phyloP scores from a whole-genome alignment of 2,888 invertebrate species.

The Folsomia candida region DNA sequence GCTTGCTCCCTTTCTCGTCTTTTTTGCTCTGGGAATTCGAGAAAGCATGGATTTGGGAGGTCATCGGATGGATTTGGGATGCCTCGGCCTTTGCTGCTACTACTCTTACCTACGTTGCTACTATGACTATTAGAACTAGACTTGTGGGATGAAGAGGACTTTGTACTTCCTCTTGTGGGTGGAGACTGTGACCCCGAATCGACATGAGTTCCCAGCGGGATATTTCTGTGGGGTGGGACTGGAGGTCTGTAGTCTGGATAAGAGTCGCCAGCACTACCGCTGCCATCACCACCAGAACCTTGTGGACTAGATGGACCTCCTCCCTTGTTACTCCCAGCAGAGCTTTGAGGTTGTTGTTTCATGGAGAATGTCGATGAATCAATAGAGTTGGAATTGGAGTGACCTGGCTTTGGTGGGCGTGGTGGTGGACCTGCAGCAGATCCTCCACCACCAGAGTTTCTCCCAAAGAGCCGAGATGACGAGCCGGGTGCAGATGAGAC shows the following conservation, averaged over 20 bases:
- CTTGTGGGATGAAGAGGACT: constrained; percentile 52
- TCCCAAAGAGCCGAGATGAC: constrained; percentile 51
- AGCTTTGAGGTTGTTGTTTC: constrained; percentile 51
- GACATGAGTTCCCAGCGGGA: constrained; percentile 52
- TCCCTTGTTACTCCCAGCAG: constrained; percentile 34
- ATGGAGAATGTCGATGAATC: constrained; percentile 50
- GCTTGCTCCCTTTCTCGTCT: constrained; percentile 17
- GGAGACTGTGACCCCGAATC: constrained; percentile 27
- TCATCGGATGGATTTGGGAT: constrained; percentile 41
- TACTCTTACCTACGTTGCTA: constrained; percentile 25
- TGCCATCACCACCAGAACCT: constrained; percentile 53
- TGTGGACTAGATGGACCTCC: constrained; percentile 54
- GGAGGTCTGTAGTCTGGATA: constrained; percentile 75
- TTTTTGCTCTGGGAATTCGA: constrained; percentile 28
- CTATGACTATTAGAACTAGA: constrained; percentile 36
- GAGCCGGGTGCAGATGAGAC: constrained; percentile 27
- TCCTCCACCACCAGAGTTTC: constrained; percentile 52
- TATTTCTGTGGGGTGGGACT: constrained; percentile 81
- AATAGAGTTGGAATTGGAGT: constrained; percentile 29
- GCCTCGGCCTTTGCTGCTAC: constrained; percentile 31
- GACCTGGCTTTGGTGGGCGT: constrained; percentile 41
- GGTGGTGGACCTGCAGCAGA: constrained; percentile 42
- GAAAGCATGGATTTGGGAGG: constrained; percentile 50
- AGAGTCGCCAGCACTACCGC: constrained; percentile 50
- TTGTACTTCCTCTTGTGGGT: constrained; percentile 26